A percentile compares a stretch with the other conserved stretches of the same genome.
These are phyloP conservation scores for Sinonovacula constricta DNA, from an alignment of 1,140 invertebrate species.

Conservation along the genomic window DNA sequence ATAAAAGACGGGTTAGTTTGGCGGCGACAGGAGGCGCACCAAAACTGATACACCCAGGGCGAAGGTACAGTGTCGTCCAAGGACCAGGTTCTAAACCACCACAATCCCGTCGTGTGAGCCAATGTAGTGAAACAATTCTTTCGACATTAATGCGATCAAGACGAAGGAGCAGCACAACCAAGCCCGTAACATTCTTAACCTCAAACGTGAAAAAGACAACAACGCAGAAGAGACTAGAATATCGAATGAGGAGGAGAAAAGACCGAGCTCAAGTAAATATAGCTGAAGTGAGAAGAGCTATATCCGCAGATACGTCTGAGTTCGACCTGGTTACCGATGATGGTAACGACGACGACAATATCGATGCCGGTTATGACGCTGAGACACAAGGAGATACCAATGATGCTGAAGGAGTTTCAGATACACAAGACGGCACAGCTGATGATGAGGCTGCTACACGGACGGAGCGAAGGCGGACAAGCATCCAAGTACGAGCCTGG, in stretches of 20 bases:
- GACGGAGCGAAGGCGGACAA: slow-evolving; percentile 15
- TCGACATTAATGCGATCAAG: too few species aligned
- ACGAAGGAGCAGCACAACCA: not conserved
- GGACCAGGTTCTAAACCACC: not conserved
- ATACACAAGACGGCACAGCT: not conserved
- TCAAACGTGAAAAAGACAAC: not conserved
- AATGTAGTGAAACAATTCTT: too few species aligned
- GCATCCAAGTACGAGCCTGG: slow-evolving; percentile 40
- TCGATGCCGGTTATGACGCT: slow-evolving; percentile 8
- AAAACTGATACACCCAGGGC: not conserved
- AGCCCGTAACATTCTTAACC: not conserved
- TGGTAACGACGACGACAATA: not conserved
- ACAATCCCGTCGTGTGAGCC: not conserved
- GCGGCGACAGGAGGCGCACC: not conserved
- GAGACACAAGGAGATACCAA: not conserved
- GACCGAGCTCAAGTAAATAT: not conserved
- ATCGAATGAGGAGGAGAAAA: not conserved
- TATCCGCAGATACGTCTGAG: not conserved
- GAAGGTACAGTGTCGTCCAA: not conserved
- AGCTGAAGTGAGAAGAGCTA: slow-evolving; percentile 28
- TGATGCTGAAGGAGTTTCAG: not conserved
- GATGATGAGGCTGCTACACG: not conserved
- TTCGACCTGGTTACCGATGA: too few species aligned
- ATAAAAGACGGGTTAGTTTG: not conserved
- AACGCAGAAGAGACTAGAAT: not conserved